These are phyloP conservation scores for Corapipo altera DNA, from an alignment of 2,113 vertebrate genomes.

Conservation along the genomic window DNA sequence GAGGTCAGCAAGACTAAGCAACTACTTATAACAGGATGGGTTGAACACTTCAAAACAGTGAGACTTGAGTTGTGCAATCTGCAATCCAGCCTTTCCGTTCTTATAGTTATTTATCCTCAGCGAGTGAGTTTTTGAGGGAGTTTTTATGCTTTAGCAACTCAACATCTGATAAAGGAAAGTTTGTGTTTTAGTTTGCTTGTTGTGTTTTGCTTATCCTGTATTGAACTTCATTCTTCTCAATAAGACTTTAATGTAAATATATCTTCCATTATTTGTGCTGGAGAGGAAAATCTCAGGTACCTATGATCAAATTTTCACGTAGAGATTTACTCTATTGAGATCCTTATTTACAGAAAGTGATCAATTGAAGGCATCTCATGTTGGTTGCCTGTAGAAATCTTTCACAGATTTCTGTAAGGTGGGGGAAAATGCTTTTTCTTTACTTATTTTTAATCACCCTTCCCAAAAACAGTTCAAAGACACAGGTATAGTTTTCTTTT, in stretches of 20 bases:
- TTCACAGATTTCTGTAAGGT: too few relatives aligned
- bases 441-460: not conserved
- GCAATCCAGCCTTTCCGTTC: not conserved
- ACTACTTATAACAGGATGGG: not conserved
- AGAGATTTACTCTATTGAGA: fast-evolving
- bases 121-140: not conserved
- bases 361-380: not conserved
- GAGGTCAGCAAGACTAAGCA: not conserved
- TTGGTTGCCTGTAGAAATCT: not conserved
- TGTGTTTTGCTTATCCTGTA: not conserved
- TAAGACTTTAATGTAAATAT: not conserved
- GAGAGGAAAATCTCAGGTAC: not conserved
- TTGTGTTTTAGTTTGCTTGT: not conserved
- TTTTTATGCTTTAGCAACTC: not conserved
- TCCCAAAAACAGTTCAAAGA: not conserved
- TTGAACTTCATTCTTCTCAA: not conserved
- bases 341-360: not conserved
- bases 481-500: not conserved
- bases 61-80: not conserved
- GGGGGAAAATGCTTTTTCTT: not conserved
- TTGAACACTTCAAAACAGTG: not conserved
- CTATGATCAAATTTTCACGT: not conserved
- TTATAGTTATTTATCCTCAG: not conserved
- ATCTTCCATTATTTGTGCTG: not conserved
- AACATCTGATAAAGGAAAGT: not conserved